Conservation (phyloP, 2,888 invertebrate genomes). For the Vandiemenella viatica region DNA sequence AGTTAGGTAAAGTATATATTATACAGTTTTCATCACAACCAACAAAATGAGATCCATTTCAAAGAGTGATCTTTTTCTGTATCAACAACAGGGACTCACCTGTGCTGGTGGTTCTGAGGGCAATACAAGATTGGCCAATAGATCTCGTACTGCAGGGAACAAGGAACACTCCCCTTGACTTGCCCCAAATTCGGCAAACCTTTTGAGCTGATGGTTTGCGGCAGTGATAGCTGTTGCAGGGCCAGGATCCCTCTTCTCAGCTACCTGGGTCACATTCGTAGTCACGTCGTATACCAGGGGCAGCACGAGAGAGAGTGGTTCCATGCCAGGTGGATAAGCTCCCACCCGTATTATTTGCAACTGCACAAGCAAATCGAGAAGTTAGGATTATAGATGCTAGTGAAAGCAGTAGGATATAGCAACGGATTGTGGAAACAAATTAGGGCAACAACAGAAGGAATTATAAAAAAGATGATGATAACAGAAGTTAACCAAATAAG, state of each 20-base stretch:
- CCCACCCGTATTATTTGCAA: constrained; percentile 58
- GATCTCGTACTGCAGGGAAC: constrained; percentile 79
- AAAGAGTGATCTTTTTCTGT: too few species aligned
- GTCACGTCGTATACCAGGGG: constrained; percentile 82
- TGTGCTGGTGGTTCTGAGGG: constrained; percentile 57
- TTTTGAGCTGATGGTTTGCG: constrained; percentile 46
- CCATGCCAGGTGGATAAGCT: constrained; percentile 40
- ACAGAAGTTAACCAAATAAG: too few species aligned
- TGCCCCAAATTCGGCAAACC: constrained; percentile 59
- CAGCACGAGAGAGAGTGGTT: constrained; percentile 60
- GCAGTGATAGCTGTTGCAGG: constrained; percentile 43
- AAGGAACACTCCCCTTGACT: constrained; percentile 64
- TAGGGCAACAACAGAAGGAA: too few species aligned
- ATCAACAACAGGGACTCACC: too few species aligned
- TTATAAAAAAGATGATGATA: too few species aligned
- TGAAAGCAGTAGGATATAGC: too few species aligned
- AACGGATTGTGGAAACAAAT: too few species aligned
- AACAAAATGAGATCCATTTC: too few species aligned
- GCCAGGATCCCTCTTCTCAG: constrained; percentile 61
- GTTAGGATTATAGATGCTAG: too few species aligned
- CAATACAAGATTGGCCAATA: constrained; percentile 66
- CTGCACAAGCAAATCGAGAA: constrained; percentile 34
- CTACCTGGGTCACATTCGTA: constrained; percentile 72
- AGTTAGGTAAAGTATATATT: too few species aligned
- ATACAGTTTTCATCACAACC: too few species aligned